These are phyloP conservation scores for Botia almorhae DNA, from an alignment of 2,797 vertebrate genomes.

Conservation along the genomic window DNA sequence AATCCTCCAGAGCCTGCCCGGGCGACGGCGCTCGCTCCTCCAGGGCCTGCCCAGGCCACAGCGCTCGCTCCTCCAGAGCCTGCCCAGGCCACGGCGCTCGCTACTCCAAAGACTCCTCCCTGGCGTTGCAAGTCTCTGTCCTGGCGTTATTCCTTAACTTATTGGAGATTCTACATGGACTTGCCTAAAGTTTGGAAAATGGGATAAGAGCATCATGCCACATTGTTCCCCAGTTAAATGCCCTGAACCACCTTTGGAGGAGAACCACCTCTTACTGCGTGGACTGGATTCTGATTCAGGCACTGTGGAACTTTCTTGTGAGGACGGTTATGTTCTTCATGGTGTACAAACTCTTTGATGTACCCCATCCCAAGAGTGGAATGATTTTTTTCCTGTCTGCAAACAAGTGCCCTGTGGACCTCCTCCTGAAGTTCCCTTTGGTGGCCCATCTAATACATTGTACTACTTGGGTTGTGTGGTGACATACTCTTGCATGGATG, in stretches of 20 bases:
- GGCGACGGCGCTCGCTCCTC: too few relatives aligned
- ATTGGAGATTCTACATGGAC: conserved; percentile 87
- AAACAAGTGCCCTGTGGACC: conserved; percentile 84
- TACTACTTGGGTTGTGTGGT: conserved; percentile 83
- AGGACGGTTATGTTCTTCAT: conserved; percentile 87
- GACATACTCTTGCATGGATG: conserved; percentile 88
- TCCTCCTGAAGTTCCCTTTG: conserved; percentile 87
- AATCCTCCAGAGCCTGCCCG: too few relatives aligned
- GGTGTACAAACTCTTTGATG: conserved; percentile 87
- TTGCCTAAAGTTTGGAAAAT: conserved; percentile 89
- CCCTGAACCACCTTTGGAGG: conserved; percentile 88
- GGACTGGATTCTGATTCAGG: conserved; percentile 82
- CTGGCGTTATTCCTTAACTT: conserved; percentile 77
- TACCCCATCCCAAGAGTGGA: conserved; percentile 88
- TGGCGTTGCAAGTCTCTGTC: too few relatives aligned
- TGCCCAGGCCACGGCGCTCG: too few relatives aligned
- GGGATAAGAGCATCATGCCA: conserved; percentile 84
- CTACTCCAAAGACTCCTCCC: too few relatives aligned
- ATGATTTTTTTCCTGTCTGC: conserved; percentile 92
- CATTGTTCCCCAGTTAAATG: conserved; percentile 90
- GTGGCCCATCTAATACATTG: conserved; percentile 72
- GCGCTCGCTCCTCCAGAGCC: too few relatives aligned
- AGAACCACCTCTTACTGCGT: conserved; percentile 89
- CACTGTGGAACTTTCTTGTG: conserved; percentile 88
- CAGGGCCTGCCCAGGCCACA: too few relatives aligned